phyloP scores from a whole-genome alignment of 1,140 invertebrate species.

The Anastrepha obliqua region DNA sequence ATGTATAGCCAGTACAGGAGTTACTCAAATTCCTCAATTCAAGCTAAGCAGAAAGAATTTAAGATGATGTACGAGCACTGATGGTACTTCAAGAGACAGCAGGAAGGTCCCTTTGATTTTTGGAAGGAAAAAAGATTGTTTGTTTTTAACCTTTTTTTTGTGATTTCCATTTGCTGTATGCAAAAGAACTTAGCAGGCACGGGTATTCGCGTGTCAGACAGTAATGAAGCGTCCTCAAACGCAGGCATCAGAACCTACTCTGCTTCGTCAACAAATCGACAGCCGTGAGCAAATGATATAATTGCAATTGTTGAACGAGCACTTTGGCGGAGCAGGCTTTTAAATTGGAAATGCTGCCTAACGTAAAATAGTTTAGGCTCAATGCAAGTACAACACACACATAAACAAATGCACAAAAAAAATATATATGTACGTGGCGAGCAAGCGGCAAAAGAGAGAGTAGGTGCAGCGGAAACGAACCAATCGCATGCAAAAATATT shows the following conservation, averaged over 20 bases:
- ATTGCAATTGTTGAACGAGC: background rate
- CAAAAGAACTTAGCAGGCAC: background rate
- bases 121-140: no score
- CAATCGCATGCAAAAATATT: slow-evolving; percentile 1
- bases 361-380: slow-evolving; percentile 9
- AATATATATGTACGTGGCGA: background rate
- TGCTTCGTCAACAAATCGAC: background rate
- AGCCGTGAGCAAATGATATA: background rate
- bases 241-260: background rate
- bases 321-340: background rate
- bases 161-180: no score
- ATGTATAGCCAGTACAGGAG: no score
- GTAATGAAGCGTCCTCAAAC: background rate
- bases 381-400: background rate
- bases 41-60: no score
- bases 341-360: slow-evolving; percentile 22
- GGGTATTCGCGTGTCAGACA: background rate
- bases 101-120: no score
- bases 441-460: background rate
- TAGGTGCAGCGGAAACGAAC: background rate
- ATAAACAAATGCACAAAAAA: background rate
- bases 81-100: no score
- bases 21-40: no score
- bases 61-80: no score
- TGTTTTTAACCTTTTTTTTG: no score